Evolutionary conservation across 2,888 invertebrate species (phyloP).

Genomic region (Drosophila nr. fundita): DNA sequence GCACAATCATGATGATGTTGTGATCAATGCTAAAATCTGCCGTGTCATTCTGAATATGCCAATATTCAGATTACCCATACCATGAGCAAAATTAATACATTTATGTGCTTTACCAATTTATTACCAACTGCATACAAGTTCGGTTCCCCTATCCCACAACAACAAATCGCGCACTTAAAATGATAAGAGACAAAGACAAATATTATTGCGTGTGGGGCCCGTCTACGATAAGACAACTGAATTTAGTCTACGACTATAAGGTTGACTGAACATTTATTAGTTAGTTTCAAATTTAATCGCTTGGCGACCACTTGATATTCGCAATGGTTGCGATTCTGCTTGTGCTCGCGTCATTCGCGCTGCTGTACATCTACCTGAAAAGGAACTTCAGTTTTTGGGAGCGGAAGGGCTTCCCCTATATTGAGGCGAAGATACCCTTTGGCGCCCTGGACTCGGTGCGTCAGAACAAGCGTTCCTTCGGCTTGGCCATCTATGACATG

Average conservation of each 20-base stretch:
- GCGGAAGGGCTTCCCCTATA: slow-evolving; percentile 86
- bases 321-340: slow-evolving; percentile 47
- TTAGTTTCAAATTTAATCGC: slow-evolving; percentile 22
- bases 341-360: slow-evolving; percentile 42
- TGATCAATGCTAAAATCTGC: background rate
- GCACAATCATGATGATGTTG: background rate
- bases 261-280: background rate
- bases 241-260: slow-evolving; percentile 31
- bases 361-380: slow-evolving; percentile 66
- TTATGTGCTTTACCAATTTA: slow-evolving; percentile 18
- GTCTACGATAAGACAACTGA: background rate
- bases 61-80: background rate
- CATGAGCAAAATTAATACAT: background rate
- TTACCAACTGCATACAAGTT: slow-evolving; percentile 6
- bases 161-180: background rate
- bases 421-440: slow-evolving; percentile 87
- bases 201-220: no score
- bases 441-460: slow-evolving; percentile 88
- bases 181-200: background rate
- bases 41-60: background rate
- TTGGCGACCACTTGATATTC: background rate
- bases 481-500: slow-evolving; percentile 87
- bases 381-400: slow-evolving; percentile 86
- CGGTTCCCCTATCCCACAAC: background rate
- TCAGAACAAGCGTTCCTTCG: slow-evolving; percentile 87